phyloP scores from a whole-genome alignment of 2,888 invertebrate species.

The Stramonita haemastoma region DNA sequence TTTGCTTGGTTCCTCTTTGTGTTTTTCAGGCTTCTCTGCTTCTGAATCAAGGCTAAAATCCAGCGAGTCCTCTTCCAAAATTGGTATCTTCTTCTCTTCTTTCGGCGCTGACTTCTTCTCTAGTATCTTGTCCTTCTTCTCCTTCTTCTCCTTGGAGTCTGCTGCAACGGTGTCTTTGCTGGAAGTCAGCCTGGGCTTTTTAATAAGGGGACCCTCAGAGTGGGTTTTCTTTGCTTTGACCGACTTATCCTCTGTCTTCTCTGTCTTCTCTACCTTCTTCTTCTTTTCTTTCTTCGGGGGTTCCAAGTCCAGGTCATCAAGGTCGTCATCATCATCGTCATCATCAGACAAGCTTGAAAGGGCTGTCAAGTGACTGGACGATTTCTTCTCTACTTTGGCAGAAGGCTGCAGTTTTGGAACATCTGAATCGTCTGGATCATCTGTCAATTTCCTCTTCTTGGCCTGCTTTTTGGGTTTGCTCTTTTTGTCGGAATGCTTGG shows the following conservation, averaged over 20 bases:
- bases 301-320: constrained; percentile 49
- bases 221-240: constrained; percentile 38
- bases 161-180: constrained; percentile 31
- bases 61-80: neutral
- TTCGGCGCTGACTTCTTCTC: constrained; percentile 4
- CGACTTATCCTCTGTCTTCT: constrained; percentile 46
- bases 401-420: constrained; percentile 37
- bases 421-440: constrained; percentile 49
- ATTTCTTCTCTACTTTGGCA: neutral
- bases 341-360: constrained; percentile 49
- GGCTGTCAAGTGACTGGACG: constrained; percentile 17
- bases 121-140: constrained; percentile 40
- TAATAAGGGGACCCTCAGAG: constrained; percentile 37
- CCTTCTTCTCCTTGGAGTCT: constrained; percentile 7
- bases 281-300: constrained; percentile 52
- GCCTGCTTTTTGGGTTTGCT: constrained; percentile 46
- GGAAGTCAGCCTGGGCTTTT: constrained; percentile 43
- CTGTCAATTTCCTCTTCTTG: constrained; percentile 51
- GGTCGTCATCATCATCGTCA: constrained; percentile 52
- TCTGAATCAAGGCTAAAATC: constrained; percentile 16
- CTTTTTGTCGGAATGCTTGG: constrained; percentile 44
- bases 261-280: constrained; percentile 51
- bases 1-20: neutral
- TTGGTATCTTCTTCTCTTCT: constrained; percentile 23
- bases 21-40: constrained; percentile 27